A percentile compares a stretch with the other conserved stretches of the same genome.
Evolutionary conservation across 2,113 vertebrate genomes (phyloP).

Genomic region (Gymnorhina tibicen): DNA sequence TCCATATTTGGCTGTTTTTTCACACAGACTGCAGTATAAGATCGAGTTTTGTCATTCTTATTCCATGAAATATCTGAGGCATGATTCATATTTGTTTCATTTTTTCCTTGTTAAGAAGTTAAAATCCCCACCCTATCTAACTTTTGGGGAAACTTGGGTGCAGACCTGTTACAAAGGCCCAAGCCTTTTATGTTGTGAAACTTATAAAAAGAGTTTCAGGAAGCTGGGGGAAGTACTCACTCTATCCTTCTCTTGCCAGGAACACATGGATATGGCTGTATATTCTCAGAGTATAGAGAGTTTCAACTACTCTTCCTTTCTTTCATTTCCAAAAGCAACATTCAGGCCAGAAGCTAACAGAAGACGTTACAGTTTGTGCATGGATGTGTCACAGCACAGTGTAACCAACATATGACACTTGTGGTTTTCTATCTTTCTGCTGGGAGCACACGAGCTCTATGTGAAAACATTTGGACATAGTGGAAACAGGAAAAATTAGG

Average conservation of each 20-base stretch:
- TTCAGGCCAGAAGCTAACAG: neutral
- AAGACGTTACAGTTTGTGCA: neutral
- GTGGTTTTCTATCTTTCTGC: neutral
- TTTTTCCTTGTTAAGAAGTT: neutral
- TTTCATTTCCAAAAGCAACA: neutral
- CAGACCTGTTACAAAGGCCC: neutral
- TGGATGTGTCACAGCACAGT: neutral
- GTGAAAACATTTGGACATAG: neutral
- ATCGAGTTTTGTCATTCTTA: neutral
- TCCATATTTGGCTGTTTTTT: neutral
- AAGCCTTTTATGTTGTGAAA: neutral
- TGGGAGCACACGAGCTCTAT: neutral
- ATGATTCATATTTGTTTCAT: neutral
- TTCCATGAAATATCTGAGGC: neutral
- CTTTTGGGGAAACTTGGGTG: neutral
- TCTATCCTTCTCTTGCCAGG: neutral
- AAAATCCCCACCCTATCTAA: rapidly evolving
- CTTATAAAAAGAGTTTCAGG: neutral
- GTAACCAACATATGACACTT: neutral
- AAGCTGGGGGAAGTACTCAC: rapidly evolving
- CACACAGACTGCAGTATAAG: neutral
- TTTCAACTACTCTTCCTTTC: neutral
- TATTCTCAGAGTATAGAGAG: neutral
- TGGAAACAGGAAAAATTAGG: neutral
- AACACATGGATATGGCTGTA: neutral